phyloP scores from a whole-genome alignment of 2,888 invertebrate genomes.

The Caenorhabditis japonica region DNA sequence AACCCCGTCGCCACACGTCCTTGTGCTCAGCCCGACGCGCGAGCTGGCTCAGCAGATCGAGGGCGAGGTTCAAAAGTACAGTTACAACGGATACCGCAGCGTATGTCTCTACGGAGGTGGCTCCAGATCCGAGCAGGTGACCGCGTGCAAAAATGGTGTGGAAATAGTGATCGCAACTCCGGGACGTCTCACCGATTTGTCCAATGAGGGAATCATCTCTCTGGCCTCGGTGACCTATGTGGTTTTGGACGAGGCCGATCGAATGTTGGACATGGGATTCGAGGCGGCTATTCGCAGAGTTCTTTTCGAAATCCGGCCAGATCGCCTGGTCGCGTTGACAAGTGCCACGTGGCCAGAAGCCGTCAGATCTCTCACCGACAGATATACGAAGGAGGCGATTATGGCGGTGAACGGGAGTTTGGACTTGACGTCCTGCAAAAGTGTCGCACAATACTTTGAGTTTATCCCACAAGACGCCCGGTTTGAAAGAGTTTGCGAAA shows the following conservation, averaged over 20 bases:
- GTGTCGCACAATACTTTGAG: conserved; percentile 86
- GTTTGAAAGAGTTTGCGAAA: conserved; percentile 47
- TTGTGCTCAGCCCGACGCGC: conserved; percentile 91
- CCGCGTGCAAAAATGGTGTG: conserved; percentile 85
- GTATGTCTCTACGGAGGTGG: conserved; percentile 94
- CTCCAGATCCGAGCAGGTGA: conserved; percentile 86
- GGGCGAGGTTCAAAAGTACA: conserved; percentile 89
- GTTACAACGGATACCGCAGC: conserved; percentile 86
- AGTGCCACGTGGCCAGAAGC: conserved; percentile 94
- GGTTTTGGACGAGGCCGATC: conserved; percentile 88
- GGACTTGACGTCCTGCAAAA: conserved; percentile 91
- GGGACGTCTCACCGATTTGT: conserved; percentile 91
- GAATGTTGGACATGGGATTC: conserved; percentile 81
- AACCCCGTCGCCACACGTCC: conserved; percentile 85
- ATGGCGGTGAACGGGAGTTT: conserved; percentile 89
- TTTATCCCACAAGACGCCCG: conserved; percentile 81
- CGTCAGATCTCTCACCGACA: conserved; percentile 87
- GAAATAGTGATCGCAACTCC: conserved; percentile 95
- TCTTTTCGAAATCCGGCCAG: conserved; percentile 86
- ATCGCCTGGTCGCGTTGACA: conserved; percentile 95
- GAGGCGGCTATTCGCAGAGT: conserved; percentile 84
- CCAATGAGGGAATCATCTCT: conserved; percentile 80
- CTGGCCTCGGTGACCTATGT: conserved; percentile 70
- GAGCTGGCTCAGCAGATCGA: conserved; percentile 94
- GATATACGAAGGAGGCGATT: conserved; percentile 90